Evolutionary conservation across 2,797 vertebrate genomes (phyloP).

Genomic region (Poecilia gillii): DNA sequence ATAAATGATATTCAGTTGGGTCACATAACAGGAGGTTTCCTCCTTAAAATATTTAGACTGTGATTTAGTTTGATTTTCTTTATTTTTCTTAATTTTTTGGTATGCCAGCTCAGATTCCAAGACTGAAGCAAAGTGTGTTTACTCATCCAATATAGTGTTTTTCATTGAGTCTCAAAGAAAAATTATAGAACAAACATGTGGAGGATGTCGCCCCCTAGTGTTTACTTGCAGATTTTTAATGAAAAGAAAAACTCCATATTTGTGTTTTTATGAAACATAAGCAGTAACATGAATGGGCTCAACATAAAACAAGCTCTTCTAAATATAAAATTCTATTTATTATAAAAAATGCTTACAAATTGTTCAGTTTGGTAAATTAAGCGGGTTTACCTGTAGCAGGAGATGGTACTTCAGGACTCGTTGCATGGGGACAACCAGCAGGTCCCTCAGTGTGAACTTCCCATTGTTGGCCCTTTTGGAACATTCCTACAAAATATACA

Average conservation of each 20-base stretch:
- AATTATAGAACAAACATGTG: conserved; percentile 37
- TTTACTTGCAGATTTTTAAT: conserved; percentile 7
- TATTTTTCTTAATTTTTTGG: not conserved
- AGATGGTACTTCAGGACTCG: conserved; percentile 96
- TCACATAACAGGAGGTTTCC: not conserved
- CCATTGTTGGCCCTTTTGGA: conserved; percentile 97
- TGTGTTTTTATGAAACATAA: not conserved
- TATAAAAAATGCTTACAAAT: not conserved
- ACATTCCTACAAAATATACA: conserved; percentile 86
- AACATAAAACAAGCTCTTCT: not conserved
- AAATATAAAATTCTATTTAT: not conserved
- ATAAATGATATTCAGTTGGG: not conserved
- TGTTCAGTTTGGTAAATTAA: not conserved
- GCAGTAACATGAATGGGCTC: too few species aligned
- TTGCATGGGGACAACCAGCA: conserved; percentile 97
- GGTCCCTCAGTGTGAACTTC: conserved; percentile 92
- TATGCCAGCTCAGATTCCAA: not conserved
- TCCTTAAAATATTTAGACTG: not conserved
- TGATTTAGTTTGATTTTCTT: not conserved
- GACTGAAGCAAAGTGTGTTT: not conserved
- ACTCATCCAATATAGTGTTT: not conserved
- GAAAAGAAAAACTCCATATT: not conserved
- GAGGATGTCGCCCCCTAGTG: conserved; percentile 72
- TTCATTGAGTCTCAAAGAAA: not conserved
- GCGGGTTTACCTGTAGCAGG: conserved; percentile 87